These are phyloP conservation scores for Harpagifer antarcticus DNA, from an alignment of 2,797 vertebrate species.

Conservation along the genomic window DNA sequence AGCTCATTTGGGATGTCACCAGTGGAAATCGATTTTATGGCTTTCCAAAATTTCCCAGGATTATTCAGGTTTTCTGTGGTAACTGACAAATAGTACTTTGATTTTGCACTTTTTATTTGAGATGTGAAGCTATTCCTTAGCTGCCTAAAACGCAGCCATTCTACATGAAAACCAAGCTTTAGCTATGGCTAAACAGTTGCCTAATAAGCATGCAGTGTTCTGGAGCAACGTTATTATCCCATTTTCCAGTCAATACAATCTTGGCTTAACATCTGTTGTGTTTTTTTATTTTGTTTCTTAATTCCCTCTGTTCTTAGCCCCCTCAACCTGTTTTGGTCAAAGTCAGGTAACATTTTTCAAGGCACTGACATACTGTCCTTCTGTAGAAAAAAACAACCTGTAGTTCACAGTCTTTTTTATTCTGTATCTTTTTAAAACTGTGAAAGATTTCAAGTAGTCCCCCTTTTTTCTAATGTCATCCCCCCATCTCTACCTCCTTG, in stretches of 20 bases:
- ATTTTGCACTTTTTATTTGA: no score
- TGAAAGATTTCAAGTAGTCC: constrained; percentile 6
- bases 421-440: constrained; percentile 25
- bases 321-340: background rate
- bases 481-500: constrained; percentile 38
- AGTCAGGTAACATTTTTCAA: constrained; percentile 2
- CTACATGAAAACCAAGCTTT: background rate
- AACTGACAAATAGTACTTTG: no score
- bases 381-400: background rate
- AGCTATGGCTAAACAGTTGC: background rate
- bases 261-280: background rate
- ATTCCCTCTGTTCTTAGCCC: background rate
- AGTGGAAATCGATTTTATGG: no score
- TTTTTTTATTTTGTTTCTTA: background rate
- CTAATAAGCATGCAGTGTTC: background rate
- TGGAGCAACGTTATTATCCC: background rate
- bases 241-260: background rate
- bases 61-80: no score
- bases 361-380: background rate
- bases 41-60: no score
- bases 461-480: constrained; percentile 49
- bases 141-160: no score
- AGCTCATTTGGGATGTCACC: no score
- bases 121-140: no score
- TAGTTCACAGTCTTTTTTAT: constrained; percentile 11